These are phyloP conservation scores for Varecia variegata DNA, from an alignment of 2,797 vertebrate genomes.

Conservation along the genomic window DNA sequence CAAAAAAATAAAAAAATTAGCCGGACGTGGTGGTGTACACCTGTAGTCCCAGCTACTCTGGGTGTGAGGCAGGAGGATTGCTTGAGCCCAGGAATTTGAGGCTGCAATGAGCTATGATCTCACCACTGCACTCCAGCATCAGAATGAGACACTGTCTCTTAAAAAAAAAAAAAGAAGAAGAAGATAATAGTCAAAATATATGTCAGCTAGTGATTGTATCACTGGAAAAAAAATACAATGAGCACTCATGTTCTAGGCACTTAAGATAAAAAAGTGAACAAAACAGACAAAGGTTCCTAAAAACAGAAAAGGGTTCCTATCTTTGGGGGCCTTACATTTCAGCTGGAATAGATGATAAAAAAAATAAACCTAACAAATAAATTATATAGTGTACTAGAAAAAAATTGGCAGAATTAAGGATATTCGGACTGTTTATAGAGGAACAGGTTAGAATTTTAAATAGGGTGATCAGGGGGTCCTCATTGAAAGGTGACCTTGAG, in stretches of 20 bases:
- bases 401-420: neutral
- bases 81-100: too few relatives aligned
- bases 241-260: neutral
- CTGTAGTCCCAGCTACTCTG: too few relatives aligned
- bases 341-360: neutral
- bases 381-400: neutral
- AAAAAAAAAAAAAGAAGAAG: constrained; percentile 10
- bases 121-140: too few relatives aligned
- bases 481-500: neutral
- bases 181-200: neutral
- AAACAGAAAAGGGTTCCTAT: neutral
- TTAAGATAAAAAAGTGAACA: neutral
- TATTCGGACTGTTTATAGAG: neutral
- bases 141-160: too few relatives aligned
- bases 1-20: too few relatives aligned
- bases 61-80: too few relatives aligned
- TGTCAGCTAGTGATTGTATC: neutral
- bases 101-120: too few relatives aligned
- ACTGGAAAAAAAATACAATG: constrained; percentile 11
- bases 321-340: neutral
- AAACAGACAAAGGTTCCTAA: neutral
- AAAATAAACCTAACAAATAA: constrained; percentile 20
- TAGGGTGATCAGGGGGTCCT: neutral
- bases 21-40: too few relatives aligned
- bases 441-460: neutral